Percentiles rank a stretch among this genome's conserved stretches.
Evolutionary conservation across 2,113 vertebrate species (phyloP).

Genomic region (Deroptyus accipitrinus): DNA sequence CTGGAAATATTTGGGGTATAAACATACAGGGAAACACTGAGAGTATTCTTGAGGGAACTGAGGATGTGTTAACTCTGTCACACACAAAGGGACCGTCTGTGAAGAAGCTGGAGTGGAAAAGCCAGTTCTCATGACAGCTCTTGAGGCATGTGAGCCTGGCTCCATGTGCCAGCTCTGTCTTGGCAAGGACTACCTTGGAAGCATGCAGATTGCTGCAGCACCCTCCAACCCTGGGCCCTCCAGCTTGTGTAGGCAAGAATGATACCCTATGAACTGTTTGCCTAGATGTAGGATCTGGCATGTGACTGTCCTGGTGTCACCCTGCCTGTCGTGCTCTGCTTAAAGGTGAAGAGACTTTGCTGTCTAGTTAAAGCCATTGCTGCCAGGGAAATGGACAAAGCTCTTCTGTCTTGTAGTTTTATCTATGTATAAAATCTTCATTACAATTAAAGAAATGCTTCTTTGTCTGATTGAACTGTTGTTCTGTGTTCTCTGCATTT

Average conservation of each 20-base stretch:
- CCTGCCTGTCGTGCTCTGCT: neutral
- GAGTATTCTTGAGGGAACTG: neutral
- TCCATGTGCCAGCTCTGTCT: accelerated
- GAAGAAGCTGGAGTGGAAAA: neutral
- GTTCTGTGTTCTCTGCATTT: neutral
- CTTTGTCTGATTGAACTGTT: neutral
- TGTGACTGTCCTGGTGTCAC: accelerated
- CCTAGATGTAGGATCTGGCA: neutral
- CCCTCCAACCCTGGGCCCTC: accelerated
- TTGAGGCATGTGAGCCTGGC: accelerated
- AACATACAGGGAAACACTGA: neutral
- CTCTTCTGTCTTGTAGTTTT: neutral
- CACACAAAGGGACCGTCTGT: neutral
- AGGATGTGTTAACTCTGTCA: neutral
- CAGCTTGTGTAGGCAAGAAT: neutral
- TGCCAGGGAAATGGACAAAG: neutral
- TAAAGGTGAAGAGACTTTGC: neutral
- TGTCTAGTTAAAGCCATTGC: neutral
- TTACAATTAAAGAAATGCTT: neutral
- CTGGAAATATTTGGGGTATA: neutral
- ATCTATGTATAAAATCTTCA: neutral
- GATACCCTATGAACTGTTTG: neutral
- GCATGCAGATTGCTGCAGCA: accelerated
- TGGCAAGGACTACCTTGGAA: accelerated
- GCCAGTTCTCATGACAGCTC: accelerated